Evolutionary conservation across 2,888 invertebrate species (phyloP), one percentile per base, ranked within the genome.

Genomic region (Pimpla rufipes): DNA sequence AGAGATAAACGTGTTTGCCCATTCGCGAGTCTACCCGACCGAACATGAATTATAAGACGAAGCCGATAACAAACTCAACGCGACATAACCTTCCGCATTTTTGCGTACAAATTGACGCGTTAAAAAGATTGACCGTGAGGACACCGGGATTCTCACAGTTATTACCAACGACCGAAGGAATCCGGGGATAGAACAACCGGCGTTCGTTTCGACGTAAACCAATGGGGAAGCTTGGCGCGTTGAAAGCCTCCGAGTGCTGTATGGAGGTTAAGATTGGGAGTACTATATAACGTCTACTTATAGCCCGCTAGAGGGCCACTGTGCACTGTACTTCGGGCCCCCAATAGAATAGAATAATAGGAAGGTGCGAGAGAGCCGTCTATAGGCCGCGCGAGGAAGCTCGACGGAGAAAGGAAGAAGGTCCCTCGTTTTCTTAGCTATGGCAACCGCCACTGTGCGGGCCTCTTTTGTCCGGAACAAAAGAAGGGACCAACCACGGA

Each of bases 401-500:
- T 62, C 57, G 40, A 64, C 23, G 52, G 52, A 78, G 40, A 55
- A 55, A 67, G 35, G 45, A 47, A 52, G 59, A 75, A 40, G 40
- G 23, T 11, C 29, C 29, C 71, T 10, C 35, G 8, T 62, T 81
- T 16, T 66, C 7, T 59, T 52, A 23, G 21, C 13, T 42, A 52
- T 42, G 42, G 42, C 57, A 81, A 82, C 75, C 70, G 64, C 23
- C 81, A 66, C 64, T 29, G 37, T 52, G 64, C 16, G 64, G 55
- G 64, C 55, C 62, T 70, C 68, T 78, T 79, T 68, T 75, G 62
- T 66, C 18, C 23, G 13, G 55, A 64, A 79, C 35, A 68, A 59
- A 68, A 59, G 74, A 74, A 57, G 74, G 59, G 50, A 35, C 68
- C 52, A 13, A 40, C 23, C 23, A n/a, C n/a, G n/a, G n/a, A 18